Base-by-base conservation (phyloP, 1,140 invertebrate species). In the Scaptomyza hsui region DNA sequence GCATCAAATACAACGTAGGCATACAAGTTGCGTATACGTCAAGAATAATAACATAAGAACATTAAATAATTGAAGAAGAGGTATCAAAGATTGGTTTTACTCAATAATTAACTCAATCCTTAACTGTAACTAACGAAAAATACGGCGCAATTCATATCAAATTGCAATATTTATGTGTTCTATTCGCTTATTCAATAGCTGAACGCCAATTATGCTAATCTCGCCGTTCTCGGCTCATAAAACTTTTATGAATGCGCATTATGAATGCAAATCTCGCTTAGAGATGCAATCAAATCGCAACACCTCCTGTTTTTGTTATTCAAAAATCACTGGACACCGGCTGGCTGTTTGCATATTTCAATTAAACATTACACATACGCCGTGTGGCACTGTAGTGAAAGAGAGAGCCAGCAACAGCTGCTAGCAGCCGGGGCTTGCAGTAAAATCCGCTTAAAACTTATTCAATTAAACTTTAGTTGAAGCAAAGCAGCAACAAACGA, bases 371-470 rank as follows among this genome's bases (percentile, higher is more conserved):
- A 75, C 71, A 88, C 75, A 86, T 72, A 78, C 75, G 62, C 78
- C 80, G 59, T 62, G 65, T 79, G 52, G 39, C 37, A 59, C 59
- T 10, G 7, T 2, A 41, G 26, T 51, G 37, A 35, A 13, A 18
- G 18, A 16, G 13, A 55, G 9, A 45, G 32, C 21, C 41, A 19
- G 41, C 16, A 12, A 7, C 49, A 55, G 44, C 32, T 65, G 72
- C 47, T 21, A 18, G 32, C 19, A 15, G 32, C 19, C 15, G 12
- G 41, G 41, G 56, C 47, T 44, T 69, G 69, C 67, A 49, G 62
- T 26, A 49, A 78, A 88, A 88, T 89, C 83, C 83, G 82, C 82
- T 88, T 89, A 89, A 89, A 89, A 88, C 82, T 88, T 88, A 88
- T 88, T 88, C 78, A 89, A 86, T 86, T 86, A 86, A 86, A 86